Conservation (phyloP, 2,888 invertebrate species). For the Bimastos eiseni region DNA sequence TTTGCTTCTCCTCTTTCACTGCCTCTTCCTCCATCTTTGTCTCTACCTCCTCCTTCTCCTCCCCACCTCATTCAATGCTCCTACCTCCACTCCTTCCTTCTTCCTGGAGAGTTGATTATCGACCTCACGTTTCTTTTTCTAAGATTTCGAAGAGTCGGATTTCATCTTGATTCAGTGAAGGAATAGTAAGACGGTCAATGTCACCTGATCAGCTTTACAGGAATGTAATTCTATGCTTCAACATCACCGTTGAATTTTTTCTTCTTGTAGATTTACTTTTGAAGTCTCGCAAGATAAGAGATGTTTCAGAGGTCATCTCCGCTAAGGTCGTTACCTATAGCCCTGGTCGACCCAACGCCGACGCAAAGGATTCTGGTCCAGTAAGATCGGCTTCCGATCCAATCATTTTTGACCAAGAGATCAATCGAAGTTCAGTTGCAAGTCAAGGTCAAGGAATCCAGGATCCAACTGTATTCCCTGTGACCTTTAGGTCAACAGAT, state of each 20-base stretch:
- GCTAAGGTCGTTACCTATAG: not conserved
- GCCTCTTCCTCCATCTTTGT: no score
- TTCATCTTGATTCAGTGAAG: no score
- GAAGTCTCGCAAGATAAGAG: not conserved
- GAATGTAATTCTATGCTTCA: not conserved
- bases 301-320: not conserved
- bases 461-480: conserved; percentile 14
- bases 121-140: no score
- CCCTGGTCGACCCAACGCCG: not conserved
- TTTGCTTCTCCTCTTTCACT: no score
- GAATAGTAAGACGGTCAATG: not conserved
- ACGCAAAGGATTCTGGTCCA: not conserved
- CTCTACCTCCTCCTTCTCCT: no score
- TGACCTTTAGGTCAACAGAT: conserved; percentile 2
- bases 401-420: not conserved
- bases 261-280: not conserved
- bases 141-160: no score
- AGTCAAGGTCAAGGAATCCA: not conserved
- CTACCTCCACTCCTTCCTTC: no score
- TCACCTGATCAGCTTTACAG: not conserved
- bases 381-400: not conserved
- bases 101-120: no score
- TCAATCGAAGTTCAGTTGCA: not conserved
- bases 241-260: not conserved
- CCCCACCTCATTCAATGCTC: no score